Conservation (phyloP, 2,888 invertebrate species). For the Drosophila prolongata region DNA sequence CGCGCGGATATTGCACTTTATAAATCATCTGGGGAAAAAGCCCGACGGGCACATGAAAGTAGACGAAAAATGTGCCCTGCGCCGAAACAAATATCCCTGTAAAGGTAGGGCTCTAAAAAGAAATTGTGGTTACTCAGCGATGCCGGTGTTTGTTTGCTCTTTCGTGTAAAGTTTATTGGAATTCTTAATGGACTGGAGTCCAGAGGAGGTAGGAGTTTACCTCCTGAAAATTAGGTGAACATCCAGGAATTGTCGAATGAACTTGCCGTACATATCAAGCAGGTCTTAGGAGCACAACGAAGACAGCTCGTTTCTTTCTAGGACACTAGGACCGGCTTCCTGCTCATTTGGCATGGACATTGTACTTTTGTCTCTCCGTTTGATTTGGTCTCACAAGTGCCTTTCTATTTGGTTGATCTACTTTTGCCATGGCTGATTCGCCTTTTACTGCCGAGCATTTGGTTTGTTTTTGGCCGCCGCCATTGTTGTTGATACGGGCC, state of each 20-base stretch:
- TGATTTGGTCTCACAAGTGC: constrained; percentile 45
- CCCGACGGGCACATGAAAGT: constrained; percentile 2
- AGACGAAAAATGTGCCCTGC: constrained; percentile 38
- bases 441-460: constrained; percentile 48
- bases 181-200: constrained; percentile 8
- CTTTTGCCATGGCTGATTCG: constrained; percentile 60
- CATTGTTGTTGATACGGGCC: constrained; percentile 68
- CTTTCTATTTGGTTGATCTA: constrained; percentile 66
- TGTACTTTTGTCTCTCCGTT: constrained; percentile 50
- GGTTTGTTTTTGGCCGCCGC: constrained; percentile 39
- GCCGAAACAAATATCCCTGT: constrained; percentile 36
- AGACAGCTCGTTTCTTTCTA: constrained; percentile 8
- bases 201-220: background rate
- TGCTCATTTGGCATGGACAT: constrained; percentile 58
- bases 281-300: background rate
- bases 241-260: background rate
- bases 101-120: constrained; percentile 9
- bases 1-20: constrained; percentile 72
- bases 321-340: constrained; percentile 14
- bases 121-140: constrained; percentile 22
- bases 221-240: constrained; percentile 6
- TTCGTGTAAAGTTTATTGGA: constrained; percentile 25
- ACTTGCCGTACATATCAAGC: background rate
- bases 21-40: constrained; percentile 59
- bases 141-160: constrained; percentile 19